These are phyloP conservation scores for Zaprionus taronus DNA, from an alignment of 1,140 invertebrate species.

Conservation along the genomic window DNA sequence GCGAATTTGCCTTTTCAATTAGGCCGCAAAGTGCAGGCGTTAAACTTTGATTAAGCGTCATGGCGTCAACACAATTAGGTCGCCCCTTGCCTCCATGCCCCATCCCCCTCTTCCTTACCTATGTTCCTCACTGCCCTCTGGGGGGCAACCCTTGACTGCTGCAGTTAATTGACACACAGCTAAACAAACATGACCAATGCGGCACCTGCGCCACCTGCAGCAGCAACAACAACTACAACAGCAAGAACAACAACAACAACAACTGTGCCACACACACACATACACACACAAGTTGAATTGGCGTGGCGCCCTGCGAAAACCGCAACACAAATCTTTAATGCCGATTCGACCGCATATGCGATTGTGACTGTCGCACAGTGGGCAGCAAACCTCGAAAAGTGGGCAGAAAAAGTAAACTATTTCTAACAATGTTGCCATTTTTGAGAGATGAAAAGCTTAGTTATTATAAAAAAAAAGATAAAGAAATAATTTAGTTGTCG, in stretches of 20 bases:
- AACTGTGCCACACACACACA: background rate
- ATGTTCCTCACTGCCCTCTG: background rate
- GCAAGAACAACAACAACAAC: constrained; percentile 10
- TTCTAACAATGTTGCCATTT: too few relatives aligned
- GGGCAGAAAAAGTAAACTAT: background rate
- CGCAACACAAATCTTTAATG: constrained; percentile 81
- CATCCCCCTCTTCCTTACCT: background rate
- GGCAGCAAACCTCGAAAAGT: background rate
- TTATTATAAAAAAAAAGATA: too few relatives aligned
- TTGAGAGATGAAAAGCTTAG: too few relatives aligned
- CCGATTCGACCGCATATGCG: constrained; percentile 61
- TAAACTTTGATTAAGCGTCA: constrained; percentile 73
- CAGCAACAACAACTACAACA: constrained; percentile 4
- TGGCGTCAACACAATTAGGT: constrained; percentile 76
- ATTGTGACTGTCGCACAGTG: constrained; percentile 49
- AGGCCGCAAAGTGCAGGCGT: constrained; percentile 56
- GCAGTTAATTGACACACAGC: constrained; percentile 73
- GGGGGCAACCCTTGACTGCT: constrained; percentile 18
- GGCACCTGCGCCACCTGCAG: constrained; percentile 5
- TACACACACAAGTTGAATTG: constrained; percentile 36
- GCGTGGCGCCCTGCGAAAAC: constrained; percentile 56
- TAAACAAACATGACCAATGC: constrained; percentile 60
- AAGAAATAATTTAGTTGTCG: too few relatives aligned
- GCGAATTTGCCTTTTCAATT: constrained; percentile 73
- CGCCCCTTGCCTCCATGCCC: constrained; percentile 7